Conservation (phyloP, 2,113 vertebrate species). For the Caracal caracal region DNA sequence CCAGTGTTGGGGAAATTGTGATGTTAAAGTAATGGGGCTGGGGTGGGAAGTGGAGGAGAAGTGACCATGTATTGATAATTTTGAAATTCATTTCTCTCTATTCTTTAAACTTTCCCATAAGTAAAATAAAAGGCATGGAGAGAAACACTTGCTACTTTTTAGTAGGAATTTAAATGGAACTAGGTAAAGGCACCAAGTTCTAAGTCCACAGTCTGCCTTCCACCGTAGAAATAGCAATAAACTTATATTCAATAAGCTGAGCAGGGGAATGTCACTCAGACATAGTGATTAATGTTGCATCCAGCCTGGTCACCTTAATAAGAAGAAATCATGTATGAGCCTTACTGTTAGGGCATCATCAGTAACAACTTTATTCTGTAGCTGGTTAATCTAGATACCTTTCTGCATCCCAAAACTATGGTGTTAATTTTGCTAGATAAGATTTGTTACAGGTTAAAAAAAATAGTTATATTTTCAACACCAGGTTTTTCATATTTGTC, state of each 20-base stretch:
- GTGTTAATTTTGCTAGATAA: neutral
- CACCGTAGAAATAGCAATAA: neutral
- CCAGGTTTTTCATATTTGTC: slow-evolving; percentile 1
- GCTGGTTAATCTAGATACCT: neutral
- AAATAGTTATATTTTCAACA: neutral
- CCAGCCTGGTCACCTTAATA: neutral
- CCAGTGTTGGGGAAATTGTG: neutral
- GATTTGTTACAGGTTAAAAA: neutral
- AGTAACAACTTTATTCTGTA: neutral
- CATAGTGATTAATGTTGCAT: neutral
- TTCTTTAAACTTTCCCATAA: neutral
- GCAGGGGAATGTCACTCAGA: neutral
- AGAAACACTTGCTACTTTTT: slow-evolving; percentile 19
- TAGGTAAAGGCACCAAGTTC: neutral
- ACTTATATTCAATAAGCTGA: neutral
- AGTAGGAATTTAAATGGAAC: neutral
- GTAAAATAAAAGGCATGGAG: neutral
- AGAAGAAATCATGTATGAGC: neutral
- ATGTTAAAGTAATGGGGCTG: neutral
- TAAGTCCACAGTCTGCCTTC: neutral
- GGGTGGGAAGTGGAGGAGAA: neutral
- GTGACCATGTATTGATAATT: neutral
- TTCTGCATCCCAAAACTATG: neutral
- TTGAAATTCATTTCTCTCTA: neutral
- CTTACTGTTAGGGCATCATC: neutral